phyloP scores from a whole-genome alignment of 2,113 vertebrate species.

The Hypomesus transpacificus region DNA sequence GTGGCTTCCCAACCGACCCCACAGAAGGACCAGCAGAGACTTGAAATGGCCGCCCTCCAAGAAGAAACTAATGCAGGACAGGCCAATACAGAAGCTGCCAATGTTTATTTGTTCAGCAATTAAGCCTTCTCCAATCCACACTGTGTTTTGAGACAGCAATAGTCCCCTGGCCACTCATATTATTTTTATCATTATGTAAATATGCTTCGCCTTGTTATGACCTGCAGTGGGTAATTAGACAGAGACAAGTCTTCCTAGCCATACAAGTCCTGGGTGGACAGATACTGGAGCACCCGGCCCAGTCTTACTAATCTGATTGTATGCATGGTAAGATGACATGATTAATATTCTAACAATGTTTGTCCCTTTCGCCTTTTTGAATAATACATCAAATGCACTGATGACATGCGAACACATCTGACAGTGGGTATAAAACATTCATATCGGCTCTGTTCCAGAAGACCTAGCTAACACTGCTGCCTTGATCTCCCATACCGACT shows the following conservation, averaged over 20 bases:
- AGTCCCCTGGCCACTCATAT: too few relatives aligned
- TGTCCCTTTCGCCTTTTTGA: constrained; percentile 64
- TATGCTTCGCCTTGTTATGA: too few relatives aligned
- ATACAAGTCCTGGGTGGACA: background rate
- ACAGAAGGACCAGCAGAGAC: background rate
- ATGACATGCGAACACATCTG: constrained; percentile 66
- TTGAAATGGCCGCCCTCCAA: too few relatives aligned
- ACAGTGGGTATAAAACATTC: constrained; percentile 69
- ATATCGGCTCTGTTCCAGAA: constrained; percentile 46
- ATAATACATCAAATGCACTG: constrained; percentile 67
- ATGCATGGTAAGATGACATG: constrained; percentile 26
- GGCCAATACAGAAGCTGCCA: too few relatives aligned
- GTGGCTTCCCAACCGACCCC: background rate
- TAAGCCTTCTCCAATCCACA: too few relatives aligned
- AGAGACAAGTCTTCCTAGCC: too few relatives aligned
- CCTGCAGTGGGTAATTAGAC: too few relatives aligned
- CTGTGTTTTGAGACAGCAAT: too few relatives aligned
- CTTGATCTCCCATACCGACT: constrained; percentile 46
- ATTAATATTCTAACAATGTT: constrained; percentile 66
- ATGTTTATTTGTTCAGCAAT: too few relatives aligned
- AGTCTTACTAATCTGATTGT: constrained; percentile 15
- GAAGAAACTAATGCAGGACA: too few relatives aligned
- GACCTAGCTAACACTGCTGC: constrained; percentile 36
- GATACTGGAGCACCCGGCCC: background rate
- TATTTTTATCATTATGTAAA: too few relatives aligned